Base-by-base conservation (phyloP, 1,140 invertebrate genomes). In the Platyscapa corneri region DNA sequence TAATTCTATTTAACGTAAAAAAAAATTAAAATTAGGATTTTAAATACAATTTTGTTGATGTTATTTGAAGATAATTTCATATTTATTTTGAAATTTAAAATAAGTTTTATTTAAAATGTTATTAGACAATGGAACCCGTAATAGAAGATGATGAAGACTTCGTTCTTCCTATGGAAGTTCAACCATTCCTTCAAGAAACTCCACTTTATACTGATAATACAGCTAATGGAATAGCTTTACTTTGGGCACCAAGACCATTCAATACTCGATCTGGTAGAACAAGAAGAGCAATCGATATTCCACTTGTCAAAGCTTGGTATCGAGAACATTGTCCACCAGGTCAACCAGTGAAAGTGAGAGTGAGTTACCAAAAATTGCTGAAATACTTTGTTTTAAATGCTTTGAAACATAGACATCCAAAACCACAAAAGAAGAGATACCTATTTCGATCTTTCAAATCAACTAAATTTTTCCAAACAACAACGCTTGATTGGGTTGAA, bases 401-500 rank as follows among this genome's bases (percentile, higher is more conserved):
- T 0, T 92, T 99, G 20, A 99, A 99, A 93, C 99, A 99, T 93
- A 95, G 98, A 85, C 97, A 97, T 53, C 99, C 99, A 1, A 99
- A 99, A 92, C 97, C 99, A 32, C 99, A 99, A 90, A 99, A 99
- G 93, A 99, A 99, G 91, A 95, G 99, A 79, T 99, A 99, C 90
- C 93, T 99, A 27, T 99, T 99, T 95, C 95, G 99, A 30, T 99
- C 99, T 0, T 99, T 99, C 94, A 99, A 99, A 93, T 97, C 98
- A 0, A 99, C 99, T 0, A 99, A 99, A 93, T 99, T 99, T 94
- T 99, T 99, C 95, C 99, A 99, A 96, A 98, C 98, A 0, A 99
- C 99, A 27, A 99, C 98, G 1, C 94, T 99, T 83, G 99, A 99
- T 93, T 99, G 99, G 99, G 99, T 99, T 2, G 99, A 99, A 94